Conservation (phyloP, 2,888 invertebrate species). For the Polymixis flavicincta region DNA sequence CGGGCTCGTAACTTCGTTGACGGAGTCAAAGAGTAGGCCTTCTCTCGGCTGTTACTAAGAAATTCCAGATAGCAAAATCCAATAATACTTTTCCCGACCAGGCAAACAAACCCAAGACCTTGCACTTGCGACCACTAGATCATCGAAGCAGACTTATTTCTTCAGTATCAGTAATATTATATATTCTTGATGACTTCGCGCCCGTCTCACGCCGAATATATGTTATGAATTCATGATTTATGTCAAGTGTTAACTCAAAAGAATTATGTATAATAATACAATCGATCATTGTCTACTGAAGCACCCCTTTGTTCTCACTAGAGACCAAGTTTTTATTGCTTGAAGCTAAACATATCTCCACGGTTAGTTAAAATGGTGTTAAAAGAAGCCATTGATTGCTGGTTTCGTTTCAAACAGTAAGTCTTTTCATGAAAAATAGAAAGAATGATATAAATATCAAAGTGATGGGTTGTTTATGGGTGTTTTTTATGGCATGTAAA, state of each 20-base stretch:
- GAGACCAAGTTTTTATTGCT: slow-evolving; percentile 12
- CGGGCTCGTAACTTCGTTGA: too few relatives aligned
- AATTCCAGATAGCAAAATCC: too few relatives aligned
- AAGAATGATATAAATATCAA: background rate
- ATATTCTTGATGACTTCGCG: background rate
- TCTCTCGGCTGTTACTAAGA: too few relatives aligned
- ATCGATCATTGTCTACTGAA: slow-evolving; percentile 21
- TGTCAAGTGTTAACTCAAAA: background rate
- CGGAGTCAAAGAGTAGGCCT: too few relatives aligned
- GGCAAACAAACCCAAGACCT: too few relatives aligned
- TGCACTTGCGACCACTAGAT: too few relatives aligned
- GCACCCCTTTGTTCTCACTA: slow-evolving; percentile 16
- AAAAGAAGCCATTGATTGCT: background rate
- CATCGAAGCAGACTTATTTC: background rate
- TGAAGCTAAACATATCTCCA: slow-evolving; percentile 3
- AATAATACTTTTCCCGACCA: too few relatives aligned
- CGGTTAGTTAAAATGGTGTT: slow-evolving; percentile 1
- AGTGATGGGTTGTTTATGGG: too few relatives aligned
- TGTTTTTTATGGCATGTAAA: too few relatives aligned
- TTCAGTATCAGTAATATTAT: background rate
- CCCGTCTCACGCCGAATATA: background rate
- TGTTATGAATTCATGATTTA: background rate
- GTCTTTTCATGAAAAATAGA: background rate
- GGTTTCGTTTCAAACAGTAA: slow-evolving; percentile 1
- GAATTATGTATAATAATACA: slow-evolving; percentile 6